Conservation (phyloP, 2,888 invertebrate species). For the Pycnomerus fuliginosus region DNA sequence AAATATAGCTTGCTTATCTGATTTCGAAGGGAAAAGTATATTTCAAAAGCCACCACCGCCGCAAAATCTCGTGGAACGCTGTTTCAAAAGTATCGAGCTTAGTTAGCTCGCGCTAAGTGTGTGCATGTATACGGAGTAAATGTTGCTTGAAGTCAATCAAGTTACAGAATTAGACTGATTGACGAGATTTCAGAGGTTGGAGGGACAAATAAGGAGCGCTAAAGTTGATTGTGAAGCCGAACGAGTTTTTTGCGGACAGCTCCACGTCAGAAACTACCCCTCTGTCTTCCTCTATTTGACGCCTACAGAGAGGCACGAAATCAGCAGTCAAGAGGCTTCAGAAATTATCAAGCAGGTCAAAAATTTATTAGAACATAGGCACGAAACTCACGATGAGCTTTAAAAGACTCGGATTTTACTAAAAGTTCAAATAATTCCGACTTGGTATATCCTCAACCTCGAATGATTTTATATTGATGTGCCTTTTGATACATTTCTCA, state of each 20-base stretch:
- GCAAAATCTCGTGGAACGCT: no score
- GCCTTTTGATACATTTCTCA: background rate
- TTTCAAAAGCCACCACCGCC: no score
- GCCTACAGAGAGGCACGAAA: conserved; percentile 38
- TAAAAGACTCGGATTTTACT: conserved; percentile 11
- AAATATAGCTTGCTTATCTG: conserved; percentile 1
- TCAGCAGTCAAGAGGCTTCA: conserved; percentile 32
- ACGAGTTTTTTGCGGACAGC: conserved; percentile 56
- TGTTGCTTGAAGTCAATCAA: no score
- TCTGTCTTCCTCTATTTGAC: conserved; percentile 57
- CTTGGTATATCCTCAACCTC: background rate
- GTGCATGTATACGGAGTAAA: no score
- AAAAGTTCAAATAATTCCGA: background rate
- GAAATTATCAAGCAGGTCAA: conserved; percentile 32
- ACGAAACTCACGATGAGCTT: conserved; percentile 35
- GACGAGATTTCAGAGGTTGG: conserved; percentile 49
- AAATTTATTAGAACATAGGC: conserved; percentile 22
- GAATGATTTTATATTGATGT: background rate
- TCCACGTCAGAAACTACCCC: conserved; percentile 61
- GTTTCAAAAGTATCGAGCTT: no score
- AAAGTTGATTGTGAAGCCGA: conserved; percentile 67
- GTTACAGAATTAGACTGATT: no score
- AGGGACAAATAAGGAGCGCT: conserved; percentile 59
- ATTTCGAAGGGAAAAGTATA: no score
- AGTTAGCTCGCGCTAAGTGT: no score